These are phyloP conservation scores for Nephila pilipes DNA, from an alignment of 1,140 invertebrate species.

Conservation along the genomic window DNA sequence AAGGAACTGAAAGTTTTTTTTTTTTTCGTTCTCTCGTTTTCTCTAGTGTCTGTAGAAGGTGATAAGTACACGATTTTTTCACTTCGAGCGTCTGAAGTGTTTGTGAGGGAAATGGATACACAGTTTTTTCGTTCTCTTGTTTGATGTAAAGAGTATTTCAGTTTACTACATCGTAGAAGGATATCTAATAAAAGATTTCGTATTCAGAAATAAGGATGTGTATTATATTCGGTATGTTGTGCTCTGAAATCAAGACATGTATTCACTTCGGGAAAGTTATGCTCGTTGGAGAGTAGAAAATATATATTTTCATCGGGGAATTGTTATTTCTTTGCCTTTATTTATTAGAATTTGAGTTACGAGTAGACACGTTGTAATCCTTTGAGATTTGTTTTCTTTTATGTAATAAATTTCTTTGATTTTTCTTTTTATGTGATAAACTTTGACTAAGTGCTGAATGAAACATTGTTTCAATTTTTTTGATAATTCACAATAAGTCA, in stretches of 20 bases:
- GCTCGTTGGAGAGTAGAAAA: not conserved
- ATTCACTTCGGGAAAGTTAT: not conserved
- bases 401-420: too few species aligned
- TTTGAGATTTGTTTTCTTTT: too few species aligned
- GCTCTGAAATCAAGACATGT: not conserved
- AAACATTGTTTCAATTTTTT: too few species aligned
- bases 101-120: conserved; percentile 41
- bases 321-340: too few species aligned
- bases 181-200: not conserved
- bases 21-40: not conserved
- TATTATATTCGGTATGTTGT: not conserved
- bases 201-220: not conserved
- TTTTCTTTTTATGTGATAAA: too few species aligned
- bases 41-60: conserved; percentile 45
- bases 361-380: too few species aligned
- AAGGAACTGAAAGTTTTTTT: conserved; percentile 24
- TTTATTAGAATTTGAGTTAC: too few species aligned
- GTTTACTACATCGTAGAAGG: not conserved
- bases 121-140: not conserved
- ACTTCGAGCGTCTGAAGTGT: conserved; percentile 27
- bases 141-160: conserved; percentile 4
- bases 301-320: too few species aligned
- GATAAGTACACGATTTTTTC: conserved; percentile 62
- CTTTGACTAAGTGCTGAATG: too few species aligned
- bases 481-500: too few species aligned